Evolutionary conservation across 2,797 vertebrate genomes (phyloP), one percentile per base, ranked within the genome.

Genomic region (Glossophaga mutica): DNA sequence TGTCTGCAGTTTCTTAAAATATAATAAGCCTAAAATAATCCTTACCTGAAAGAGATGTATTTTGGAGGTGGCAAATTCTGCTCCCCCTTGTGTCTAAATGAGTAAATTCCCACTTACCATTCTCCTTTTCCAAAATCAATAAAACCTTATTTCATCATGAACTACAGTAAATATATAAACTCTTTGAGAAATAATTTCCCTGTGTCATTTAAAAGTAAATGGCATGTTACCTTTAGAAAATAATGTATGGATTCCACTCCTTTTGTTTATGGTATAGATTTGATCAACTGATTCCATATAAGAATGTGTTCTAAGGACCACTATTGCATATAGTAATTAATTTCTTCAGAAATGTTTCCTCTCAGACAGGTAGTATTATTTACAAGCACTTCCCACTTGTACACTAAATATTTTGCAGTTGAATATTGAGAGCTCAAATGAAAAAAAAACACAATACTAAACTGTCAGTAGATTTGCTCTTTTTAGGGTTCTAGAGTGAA

Each of bases 241-340:
- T 65, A 89, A 55, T 18, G 0, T 90, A 22, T 10, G 81, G 55
- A 57, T 93, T 89, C 37, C 1, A 67, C n/a, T n/a, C 48, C 10
- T 91, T 71, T 89, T 68, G 29, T 57, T 88, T 87, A 93, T 50
- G 26, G 55, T 71, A 94, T 12, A 88, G n/a, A 91, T 85, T 86
- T 86, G 39, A 93, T 70, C 82, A 93, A 65, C 26, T 79, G 65
- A 83, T 55, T 78, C 50, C 77, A 92, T 29, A 55, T 22, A 77
- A 78, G 44, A 67, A 76, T 71, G 29, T 59, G 37, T 73, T 93
- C 79, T 86, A 42, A 86, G 21, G 50, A 78, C 15, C 15, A 68
- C 42, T 55, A 44, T 81, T 91, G 91, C 55, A 86, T 81, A 42
- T 71, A 90, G 52, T 68, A 34, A 84, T 73, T 50, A 92, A 88